Base-by-base conservation (phyloP, 2,113 vertebrate species). In the Euleptes europaea region DNA sequence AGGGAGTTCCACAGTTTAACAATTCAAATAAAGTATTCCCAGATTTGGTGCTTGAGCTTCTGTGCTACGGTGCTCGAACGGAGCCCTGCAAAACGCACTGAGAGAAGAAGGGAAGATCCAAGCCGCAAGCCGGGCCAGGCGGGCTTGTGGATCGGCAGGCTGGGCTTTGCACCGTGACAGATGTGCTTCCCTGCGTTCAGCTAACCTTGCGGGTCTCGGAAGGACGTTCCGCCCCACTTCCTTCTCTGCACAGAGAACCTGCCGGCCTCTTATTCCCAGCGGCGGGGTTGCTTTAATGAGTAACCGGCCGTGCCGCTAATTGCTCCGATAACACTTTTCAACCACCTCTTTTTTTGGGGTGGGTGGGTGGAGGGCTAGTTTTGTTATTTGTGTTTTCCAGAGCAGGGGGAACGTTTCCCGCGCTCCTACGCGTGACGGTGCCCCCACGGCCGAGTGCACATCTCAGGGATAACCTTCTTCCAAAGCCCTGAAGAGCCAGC, bases 391-490 rank as follows among this genome's bases (percentile, higher is more conserved):
- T 51, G 6, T 57, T 71, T 92, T 92, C 89, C 89, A 91, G 82
- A 63, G 0, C 84, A 84, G 91, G 91, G 91, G 93, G 93, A 90
- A 47, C 28, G 31, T 84, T 78, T 76, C 13, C 78, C 78, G 3
- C 87, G 84, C 90, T 42, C 0, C 83, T 87, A 6, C 89, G 6
- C 47, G 5, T 38, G 51, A 79, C 47, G 31, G 3, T 4, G 5
- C 44, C 66, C 5, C 9, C 9, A 63, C 26, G 54, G 67, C n/a
- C 23, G 40, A 57, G n/a, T 63, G 12, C 40, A 8, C 17, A 28
- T 57, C 31, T 71, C 73, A 1, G 11, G 0, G 4, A 33, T 44
- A 33, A 74, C 54, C 81, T 63, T 15, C 3, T 42, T 63, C 81
- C 67, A 15, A 19, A 33, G 33, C 31, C 12, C 31, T 15, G 65